Evolutionary conservation across 2,113 vertebrate genomes (phyloP).

Genomic region (Apaloderma vittatum): DNA sequence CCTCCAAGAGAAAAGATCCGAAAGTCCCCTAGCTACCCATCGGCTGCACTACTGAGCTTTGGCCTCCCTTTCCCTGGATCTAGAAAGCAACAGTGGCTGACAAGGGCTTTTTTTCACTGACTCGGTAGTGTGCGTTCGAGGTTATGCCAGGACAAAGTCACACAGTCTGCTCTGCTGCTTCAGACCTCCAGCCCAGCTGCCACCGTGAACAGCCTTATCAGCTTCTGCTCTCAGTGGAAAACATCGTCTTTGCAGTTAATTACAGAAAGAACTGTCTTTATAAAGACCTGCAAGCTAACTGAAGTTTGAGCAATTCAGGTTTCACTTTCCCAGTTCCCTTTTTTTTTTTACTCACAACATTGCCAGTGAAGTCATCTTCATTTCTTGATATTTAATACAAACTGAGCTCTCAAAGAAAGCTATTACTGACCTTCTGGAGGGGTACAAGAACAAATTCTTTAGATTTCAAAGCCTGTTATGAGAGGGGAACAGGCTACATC

Average conservation of each 20-base stretch:
- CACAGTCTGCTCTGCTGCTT: background rate
- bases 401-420: background rate
- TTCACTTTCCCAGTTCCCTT: background rate
- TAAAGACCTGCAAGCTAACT: background rate
- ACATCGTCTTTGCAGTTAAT: background rate
- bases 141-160: background rate
- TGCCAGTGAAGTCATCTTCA: background rate
- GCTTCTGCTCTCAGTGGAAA: background rate
- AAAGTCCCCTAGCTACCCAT: background rate
- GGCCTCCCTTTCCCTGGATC: background rate
- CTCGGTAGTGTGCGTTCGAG: fast-evolving
- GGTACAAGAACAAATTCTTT: background rate
- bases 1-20: background rate
- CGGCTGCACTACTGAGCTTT: background rate
- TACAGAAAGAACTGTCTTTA: background rate
- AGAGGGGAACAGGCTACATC: background rate
- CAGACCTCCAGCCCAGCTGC: background rate
- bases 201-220: background rate
- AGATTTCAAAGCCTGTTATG: background rate
- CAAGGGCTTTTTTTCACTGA: background rate
- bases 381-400: background rate
- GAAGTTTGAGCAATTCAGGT: background rate
- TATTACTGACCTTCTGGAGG: background rate
- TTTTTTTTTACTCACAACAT: background rate
- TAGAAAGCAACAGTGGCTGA: fast-evolving